Base-by-base conservation (phyloP, 2,888 invertebrate genomes). In the Pyralis farinalis region DNA sequence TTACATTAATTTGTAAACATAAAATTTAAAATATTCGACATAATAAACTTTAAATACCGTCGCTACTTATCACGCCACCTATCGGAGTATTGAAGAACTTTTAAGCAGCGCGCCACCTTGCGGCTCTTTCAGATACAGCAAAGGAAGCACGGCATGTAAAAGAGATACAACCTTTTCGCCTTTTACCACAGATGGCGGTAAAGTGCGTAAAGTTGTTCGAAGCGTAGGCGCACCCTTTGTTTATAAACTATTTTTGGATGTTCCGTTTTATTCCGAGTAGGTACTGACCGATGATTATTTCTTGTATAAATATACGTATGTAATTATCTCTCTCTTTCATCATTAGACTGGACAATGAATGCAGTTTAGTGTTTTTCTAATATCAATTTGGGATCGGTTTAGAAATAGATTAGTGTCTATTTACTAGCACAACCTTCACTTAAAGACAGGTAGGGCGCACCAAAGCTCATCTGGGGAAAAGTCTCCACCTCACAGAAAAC, bases 101-200 rank as follows among this genome's bases (percentile, higher is more conserved):
- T 45, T 11, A 39, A 9, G 33, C 12, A 7, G 32, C 28, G 36
- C 21, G 33, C 12, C 25, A 25, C n/a, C 25, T 25, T 2, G n/a
- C n/a, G n/a, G 5, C 8, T 8, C 16, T 12, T 16, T 21, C 35
- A 7, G 7, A 21, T n/a, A 21, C 10, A 9, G 9, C 5, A 11
- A 11, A 12, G 30, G 28, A 33, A 28, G 39, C 33, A 9, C 28
- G 28, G 12, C 22, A 33, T 7, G 16, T 16, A 28, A 7, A 16
- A 29, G 20, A 32, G 16, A 16, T 28, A 5, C 16, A 11, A 25
- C 1, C 20, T 5, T 10, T n/a, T 16, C 7, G 4, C 1, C 22
- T 33, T 2, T 25, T 25, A 8, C 25, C 7, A 25, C 25, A 83
- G 84, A 70, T 81, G 84, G 79, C 84, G 80, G 62, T 60, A 58